Base-by-base conservation (phyloP, 2,113 vertebrate genomes). In the Mirounga angustirostris region DNA sequence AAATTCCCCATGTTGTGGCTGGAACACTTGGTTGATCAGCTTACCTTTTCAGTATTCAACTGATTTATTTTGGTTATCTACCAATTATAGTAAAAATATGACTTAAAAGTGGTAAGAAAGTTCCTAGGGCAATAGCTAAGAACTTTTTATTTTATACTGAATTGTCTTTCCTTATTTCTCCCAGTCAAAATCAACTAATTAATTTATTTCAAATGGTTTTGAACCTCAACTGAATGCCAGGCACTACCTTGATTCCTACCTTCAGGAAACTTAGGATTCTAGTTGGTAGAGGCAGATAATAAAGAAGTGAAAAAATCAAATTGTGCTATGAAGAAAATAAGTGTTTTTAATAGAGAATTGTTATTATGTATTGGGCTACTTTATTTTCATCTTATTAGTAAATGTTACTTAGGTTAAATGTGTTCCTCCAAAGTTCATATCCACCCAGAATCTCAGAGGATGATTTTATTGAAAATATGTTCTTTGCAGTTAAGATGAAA, bases 141-240 rank as follows among this genome's bases (percentile, higher is more conserved):
- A 79, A 76, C 33, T 83, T 92, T 96, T 87, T 69, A 78, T 89
- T 95, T 93, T 93, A 83, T 59, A 40, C 21, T 83, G 16, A 93
- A 82, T 93, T 96, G 50, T 82, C 43, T 83, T 30, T 76, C 59
- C 26, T 92, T 28, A 28, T 71, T 87, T 95, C 22, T 93, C 40
- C 46, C 0, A 58, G 30, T 76, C 43, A 78, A 22, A 94, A 61
- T 74, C 69, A 83, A 67, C 61, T 58, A 81, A 79, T 52, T 87
- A 43, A 50, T 89, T 96, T 61, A 61, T 83, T 65, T 36, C 6
- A 74, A 46, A 63, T 94, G 15, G 73, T 86, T 88, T 94, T 80
- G 50, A 93, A 58, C 46, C 84, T 91, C 33, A 85, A 8, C 30
- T 89, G 78, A 95, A 74, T 86, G 33, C 36, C 40, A 92, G 92